These are phyloP conservation scores for Phyllopteryx taeniolatus DNA, from an alignment of 2,113 vertebrate genomes.

Conservation along the genomic window DNA sequence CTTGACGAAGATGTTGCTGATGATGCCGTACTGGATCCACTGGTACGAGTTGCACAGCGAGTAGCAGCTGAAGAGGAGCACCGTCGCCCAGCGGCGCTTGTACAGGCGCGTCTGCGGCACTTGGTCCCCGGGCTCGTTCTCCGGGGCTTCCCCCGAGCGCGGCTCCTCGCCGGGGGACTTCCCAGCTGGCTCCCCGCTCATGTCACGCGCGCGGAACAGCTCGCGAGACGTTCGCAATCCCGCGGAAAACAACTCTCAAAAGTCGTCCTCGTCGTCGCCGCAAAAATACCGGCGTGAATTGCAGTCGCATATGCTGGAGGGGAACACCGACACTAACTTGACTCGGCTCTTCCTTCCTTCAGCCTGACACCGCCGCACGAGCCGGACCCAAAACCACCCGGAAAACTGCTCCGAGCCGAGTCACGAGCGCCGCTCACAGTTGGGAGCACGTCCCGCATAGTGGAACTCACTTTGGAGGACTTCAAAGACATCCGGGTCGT, in stretches of 20 bases:
- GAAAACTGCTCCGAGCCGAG: conserved; percentile 41
- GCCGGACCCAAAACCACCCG: conserved; percentile 27
- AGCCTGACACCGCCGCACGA: not conserved
- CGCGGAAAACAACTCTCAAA: not conserved
- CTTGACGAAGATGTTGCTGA: conserved; percentile 83
- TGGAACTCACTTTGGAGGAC: not conserved
- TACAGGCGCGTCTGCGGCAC: conserved; percentile 69
- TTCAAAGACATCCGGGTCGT: not conserved
- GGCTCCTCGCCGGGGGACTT: conserved; percentile 12
- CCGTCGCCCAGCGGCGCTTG: conserved; percentile 81
- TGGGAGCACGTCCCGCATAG: not conserved
- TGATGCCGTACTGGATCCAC: conserved; percentile 93
- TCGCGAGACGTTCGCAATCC: not conserved
- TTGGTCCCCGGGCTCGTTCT: not conserved
- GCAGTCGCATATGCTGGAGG: too few relatives aligned
- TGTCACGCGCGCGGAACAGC: conserved; percentile 11
- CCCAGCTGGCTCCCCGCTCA: conserved; percentile 37
- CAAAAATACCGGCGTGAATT: not conserved
- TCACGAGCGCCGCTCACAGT: not conserved
- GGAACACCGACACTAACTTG: too few relatives aligned
- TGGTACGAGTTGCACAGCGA: conserved; percentile 93
- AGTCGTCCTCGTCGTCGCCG: not conserved
- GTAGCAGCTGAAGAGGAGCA: conserved; percentile 88
- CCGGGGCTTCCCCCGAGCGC: not conserved
- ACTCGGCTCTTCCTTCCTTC: too few relatives aligned